Evolutionary conservation across 2,797 vertebrate genomes (phyloP).

Genomic region (Hypotaenidia philippensis): DNA sequence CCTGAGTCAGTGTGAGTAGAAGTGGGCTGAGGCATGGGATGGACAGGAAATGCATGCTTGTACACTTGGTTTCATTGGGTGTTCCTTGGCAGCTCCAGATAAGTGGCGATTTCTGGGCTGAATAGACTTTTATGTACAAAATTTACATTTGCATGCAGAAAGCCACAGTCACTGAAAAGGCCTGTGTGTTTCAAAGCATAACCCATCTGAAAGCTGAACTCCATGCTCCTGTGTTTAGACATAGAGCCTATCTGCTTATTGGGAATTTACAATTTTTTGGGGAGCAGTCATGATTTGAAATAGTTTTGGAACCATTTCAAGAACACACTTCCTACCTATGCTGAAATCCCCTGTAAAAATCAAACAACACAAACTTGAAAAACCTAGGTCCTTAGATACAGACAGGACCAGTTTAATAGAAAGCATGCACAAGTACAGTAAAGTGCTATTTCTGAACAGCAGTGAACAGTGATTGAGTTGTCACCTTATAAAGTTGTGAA

Average conservation of each 20-base stretch:
- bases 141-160: conserved; percentile 73
- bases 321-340: background rate
- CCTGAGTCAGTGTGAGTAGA: conserved; percentile 50
- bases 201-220: conserved; percentile 11
- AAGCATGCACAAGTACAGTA: background rate
- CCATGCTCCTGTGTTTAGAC: background rate
- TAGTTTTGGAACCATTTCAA: conserved; percentile 14
- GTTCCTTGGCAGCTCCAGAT: conserved; percentile 51
- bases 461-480: background rate
- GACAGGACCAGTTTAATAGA: background rate
- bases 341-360: background rate
- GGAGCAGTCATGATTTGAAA: background rate
- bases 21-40: conserved; percentile 28
- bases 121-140: conserved; percentile 67
- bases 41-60: conserved; percentile 70
- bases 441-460: background rate
- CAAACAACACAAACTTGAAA: background rate
- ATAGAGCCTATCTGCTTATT: background rate
- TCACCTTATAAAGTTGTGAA: background rate
- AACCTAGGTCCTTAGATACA: background rate
- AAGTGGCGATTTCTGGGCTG: conserved; percentile 47
- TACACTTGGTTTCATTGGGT: conserved; percentile 50
- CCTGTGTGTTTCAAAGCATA: conserved; percentile 51
- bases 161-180: conserved; percentile 60
- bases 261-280: background rate